phyloP scores from a whole-genome alignment of 1,140 invertebrate genomes.

The Ceratosolen solmsi region DNA sequence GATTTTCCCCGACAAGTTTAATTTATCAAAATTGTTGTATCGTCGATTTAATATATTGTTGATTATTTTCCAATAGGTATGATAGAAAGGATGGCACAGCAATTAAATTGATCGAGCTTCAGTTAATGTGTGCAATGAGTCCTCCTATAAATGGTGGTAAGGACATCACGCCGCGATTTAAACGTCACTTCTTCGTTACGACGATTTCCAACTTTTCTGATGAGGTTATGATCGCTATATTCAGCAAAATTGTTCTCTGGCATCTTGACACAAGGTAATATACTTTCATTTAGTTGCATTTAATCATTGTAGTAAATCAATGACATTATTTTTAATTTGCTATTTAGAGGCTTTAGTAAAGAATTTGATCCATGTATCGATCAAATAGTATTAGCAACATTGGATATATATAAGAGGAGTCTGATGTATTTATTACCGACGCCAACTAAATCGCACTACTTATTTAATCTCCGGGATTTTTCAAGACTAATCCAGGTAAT shows the following conservation, averaged over 20 bases:
- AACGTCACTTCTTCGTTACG: conserved; percentile 91
- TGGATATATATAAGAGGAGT: conserved; percentile 90
- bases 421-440: conserved; percentile 89
- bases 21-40: background rate
- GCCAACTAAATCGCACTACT: conserved; percentile 92
- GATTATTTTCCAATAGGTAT: conserved; percentile 88
- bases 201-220: conserved; percentile 94
- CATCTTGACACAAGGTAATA: conserved; percentile 85
- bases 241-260: conserved; percentile 93
- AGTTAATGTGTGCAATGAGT: conserved; percentile 91
- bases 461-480: conserved; percentile 96
- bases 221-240: conserved; percentile 88
- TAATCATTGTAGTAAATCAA: background rate
- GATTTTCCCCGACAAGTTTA: no score
- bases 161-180: conserved; percentile 88
- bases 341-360: conserved; percentile 89
- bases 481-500: conserved; percentile 89
- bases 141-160: conserved; percentile 86
- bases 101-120: conserved; percentile 91
- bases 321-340: background rate
- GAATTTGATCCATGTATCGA: conserved; percentile 95
- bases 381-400: conserved; percentile 89
- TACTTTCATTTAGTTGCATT: background rate
- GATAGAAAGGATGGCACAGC: conserved; percentile 90
- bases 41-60: no score